Base-by-base conservation (phyloP, 2,888 invertebrate species). In the Hypomecis atomaria region DNA sequence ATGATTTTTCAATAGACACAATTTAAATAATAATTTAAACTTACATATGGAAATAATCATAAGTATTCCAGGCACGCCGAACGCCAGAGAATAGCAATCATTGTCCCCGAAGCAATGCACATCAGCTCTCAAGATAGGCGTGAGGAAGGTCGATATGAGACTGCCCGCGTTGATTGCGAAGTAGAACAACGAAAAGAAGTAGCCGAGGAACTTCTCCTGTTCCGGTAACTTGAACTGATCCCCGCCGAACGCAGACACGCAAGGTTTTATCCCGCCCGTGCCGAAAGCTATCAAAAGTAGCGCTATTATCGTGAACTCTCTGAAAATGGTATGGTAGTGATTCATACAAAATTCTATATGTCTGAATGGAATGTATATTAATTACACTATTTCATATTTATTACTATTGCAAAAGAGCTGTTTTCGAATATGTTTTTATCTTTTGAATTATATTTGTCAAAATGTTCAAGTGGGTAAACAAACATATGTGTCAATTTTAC, bases 261-360 rank as follows among this genome's bases (percentile, higher is more conserved):
- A 99, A 0, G 99, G 98, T 81, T 99, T 99, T 75, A 99, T 99
- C 0, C 98, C 98, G 1, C 99, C 99, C 0, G 98, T 98, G 0
- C 98, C 98, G 10, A 98, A 77, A 0, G 98, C 98, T 75, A 99
- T 97, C 36, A 96, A 86, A 0, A 96, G 73, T 11, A 97, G 87
- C 0, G 96, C 96, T 33, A 96, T 3, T 36, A 96, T 92, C n/a
- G 95, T 94, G 53, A 94, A 93, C 73, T 90, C 86, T 73, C 96
- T 96, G 89, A 43, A 89, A 89, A 67, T 36, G 13, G 6, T 36
- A 48, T 34, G 23, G 23, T 23, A 23, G 10, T 34, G 23, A 33
- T 47, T 47, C 4, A 33, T 47, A 33, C 4, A 47, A 33, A 33
- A 47, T 33, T 5, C 13, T 11, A 45, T 45, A 45, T 9, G 9